Conservation (phyloP, 2,113 vertebrate genomes). For the Dolichallabes microphthalmus region DNA sequence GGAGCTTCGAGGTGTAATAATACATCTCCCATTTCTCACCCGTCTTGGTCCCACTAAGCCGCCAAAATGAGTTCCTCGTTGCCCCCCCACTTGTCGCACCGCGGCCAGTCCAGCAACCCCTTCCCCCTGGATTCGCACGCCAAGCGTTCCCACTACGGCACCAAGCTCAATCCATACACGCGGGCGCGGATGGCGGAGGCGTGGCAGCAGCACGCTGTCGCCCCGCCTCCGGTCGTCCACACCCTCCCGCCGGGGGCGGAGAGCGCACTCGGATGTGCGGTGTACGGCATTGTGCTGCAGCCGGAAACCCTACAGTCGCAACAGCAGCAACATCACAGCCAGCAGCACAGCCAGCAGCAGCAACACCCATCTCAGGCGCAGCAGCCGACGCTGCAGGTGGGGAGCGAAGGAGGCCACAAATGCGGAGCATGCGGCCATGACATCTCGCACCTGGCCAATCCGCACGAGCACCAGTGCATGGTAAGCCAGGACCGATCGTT, state of each 20-base stretch:
- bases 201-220: conserved; percentile 82
- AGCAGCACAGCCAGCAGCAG: conserved; percentile 66
- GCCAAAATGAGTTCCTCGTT: conserved; percentile 67
- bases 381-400: conserved; percentile 70
- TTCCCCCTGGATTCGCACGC: conserved; percentile 49
- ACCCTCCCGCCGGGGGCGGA: conserved; percentile 82
- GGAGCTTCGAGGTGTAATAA: conserved; percentile 3
- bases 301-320: conserved; percentile 83
- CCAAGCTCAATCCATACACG: conserved; percentile 75
- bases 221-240: conserved; percentile 84
- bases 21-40: conserved; percentile 32
- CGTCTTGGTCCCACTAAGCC: conserved; percentile 53
- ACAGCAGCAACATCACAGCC: conserved; percentile 69
- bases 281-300: conserved; percentile 94
- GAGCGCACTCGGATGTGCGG: conserved; percentile 87
- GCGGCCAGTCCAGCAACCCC: conserved; percentile 46
- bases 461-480: conserved; percentile 95
- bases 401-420: conserved; percentile 82
- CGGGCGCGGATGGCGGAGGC: conserved; percentile 75
- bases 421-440: conserved; percentile 92
- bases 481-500: conserved; percentile 90
- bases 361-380: conserved; percentile 65
- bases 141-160: conserved; percentile 67
- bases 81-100: conserved; percentile 43
- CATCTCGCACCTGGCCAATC: conserved; percentile 87